Base-by-base conservation (phyloP, 2,888 invertebrate species). In the Petrophora chlorosata region DNA sequence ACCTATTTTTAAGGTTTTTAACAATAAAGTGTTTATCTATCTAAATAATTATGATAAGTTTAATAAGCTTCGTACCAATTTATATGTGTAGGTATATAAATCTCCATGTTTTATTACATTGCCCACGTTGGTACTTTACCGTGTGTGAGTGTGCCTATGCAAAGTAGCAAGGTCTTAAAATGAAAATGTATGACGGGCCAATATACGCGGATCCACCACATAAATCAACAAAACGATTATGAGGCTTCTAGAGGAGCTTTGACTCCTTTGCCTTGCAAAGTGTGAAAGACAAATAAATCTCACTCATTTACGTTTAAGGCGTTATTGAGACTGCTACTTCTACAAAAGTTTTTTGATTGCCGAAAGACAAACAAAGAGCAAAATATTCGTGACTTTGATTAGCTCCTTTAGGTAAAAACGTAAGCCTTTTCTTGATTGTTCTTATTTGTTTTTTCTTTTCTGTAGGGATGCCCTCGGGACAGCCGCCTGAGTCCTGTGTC, bases 391-490 rank as follows among this genome's bases (percentile, higher is more conserved):
- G 36, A 22, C 28, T 36, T 36, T 51, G 36, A 47, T 53, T 53
- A 32, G 41, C 28, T 26, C 9, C 43, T 34, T 30, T 9, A 29
- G 40, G 36, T 34, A 38, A 49, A 35, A 46, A 42, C 50, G 28
- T 48, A 53, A 56, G 59, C 47, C 61, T 63, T 66, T 61, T 53
- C 46, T 56, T 65, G 61, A 67, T 67, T 63, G 63, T 53, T 50
- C 53, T 62, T 62, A 59, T 68, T 69, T 63, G 58, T 59, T 61
- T 62, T 59, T 61, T 62, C 61, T 56, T 61, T 54, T 59, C 51
- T 61, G 53, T 64, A 42, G 58, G 36, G 45, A 41, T 56, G 53
- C 68, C 60, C 65, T 28, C 49, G 68, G 64, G 70, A 62, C 52
- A 41, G 36, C 39, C 39, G 34, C 50, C 53, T 48, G 38, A 16